Conservation (phyloP, 2,797 vertebrate species). For the Sparidentex hasta region DNA sequence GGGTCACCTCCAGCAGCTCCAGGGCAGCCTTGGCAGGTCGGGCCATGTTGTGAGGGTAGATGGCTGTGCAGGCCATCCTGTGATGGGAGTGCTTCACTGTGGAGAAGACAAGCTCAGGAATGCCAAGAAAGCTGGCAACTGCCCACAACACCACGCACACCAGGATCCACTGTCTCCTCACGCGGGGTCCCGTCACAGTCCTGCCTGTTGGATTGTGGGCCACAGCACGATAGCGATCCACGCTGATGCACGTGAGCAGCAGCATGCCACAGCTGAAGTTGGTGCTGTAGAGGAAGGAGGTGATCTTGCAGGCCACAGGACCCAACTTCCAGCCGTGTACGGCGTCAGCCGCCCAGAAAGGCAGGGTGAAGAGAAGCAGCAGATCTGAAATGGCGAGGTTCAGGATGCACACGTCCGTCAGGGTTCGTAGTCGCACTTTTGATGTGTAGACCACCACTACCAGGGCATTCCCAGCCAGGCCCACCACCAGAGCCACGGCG, state of each 20-base stretch:
- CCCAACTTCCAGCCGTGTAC: slow-evolving; percentile 92
- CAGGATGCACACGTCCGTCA: slow-evolving; percentile 92
- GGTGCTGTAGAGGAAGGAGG: slow-evolving; percentile 90
- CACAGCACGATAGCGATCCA: slow-evolving; percentile 89
- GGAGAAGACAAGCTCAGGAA: slow-evolving; percentile 91
- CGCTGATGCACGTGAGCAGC: slow-evolving; percentile 94
- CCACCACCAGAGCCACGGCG: slow-evolving; percentile 86
- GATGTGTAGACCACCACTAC: slow-evolving; percentile 91
- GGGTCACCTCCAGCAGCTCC: slow-evolving; percentile 90
- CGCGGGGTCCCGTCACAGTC: slow-evolving; percentile 26
- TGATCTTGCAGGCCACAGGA: slow-evolving; percentile 88
- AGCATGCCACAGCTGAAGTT: slow-evolving; percentile 97
- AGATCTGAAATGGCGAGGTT: slow-evolving; percentile 93
- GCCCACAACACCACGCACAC: slow-evolving; percentile 86
- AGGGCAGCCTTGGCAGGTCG: slow-evolving; percentile 86
- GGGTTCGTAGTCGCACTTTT: slow-evolving; percentile 88
- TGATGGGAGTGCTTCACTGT: slow-evolving; percentile 82
- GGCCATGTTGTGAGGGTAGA: slow-evolving; percentile 86
- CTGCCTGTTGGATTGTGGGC: slow-evolving; percentile 52
- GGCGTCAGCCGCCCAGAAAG: slow-evolving; percentile 93
- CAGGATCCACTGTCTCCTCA: slow-evolving; percentile 69
- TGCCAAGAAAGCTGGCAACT: slow-evolving; percentile 85
- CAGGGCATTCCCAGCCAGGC: slow-evolving; percentile 91
- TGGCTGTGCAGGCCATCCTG: slow-evolving; percentile 82
- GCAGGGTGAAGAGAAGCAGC: slow-evolving; percentile 92